phyloP scores from a whole-genome alignment of 2,797 vertebrate species.

The Pangasius larnaudii region DNA sequence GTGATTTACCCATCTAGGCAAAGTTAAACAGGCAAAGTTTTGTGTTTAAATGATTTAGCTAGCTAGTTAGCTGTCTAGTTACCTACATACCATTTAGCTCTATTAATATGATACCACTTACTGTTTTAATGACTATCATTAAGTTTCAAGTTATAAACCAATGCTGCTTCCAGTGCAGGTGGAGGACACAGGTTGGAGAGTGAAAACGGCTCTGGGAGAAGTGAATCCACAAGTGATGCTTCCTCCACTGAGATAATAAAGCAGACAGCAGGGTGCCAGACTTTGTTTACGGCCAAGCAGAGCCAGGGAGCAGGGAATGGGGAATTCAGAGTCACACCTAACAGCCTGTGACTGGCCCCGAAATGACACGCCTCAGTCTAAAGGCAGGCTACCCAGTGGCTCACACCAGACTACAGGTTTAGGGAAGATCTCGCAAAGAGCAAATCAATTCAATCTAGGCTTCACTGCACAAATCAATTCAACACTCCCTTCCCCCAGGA shows the following conservation, averaged over 20 bases:
- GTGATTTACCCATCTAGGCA: background rate
- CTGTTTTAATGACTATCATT: background rate
- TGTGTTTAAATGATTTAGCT: background rate
- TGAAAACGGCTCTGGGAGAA: conserved; percentile 33
- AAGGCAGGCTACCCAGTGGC: conserved; percentile 51
- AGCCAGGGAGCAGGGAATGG: conserved; percentile 50
- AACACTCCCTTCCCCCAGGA: conserved; percentile 30
- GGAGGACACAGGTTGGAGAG: conserved; percentile 32
- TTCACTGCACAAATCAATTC: conserved; percentile 51
- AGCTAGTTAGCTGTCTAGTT: background rate
- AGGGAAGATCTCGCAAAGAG: conserved; percentile 43
- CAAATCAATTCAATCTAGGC: conserved; percentile 53
- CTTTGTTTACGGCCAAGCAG: conserved; percentile 65
- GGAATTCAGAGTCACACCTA: conserved; percentile 66
- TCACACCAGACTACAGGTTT: conserved; percentile 42
- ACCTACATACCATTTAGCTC: background rate
- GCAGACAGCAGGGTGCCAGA: conserved; percentile 67
- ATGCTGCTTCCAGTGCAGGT: background rate
- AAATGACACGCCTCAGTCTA: conserved; percentile 70
- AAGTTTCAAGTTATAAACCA: background rate
- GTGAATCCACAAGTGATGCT: conserved; percentile 38
- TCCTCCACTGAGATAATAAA: conserved; percentile 66
- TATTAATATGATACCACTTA: background rate
- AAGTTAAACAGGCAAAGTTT: background rate
- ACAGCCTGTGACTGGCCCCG: conserved; percentile 68